A percentile compares a stretch with the other conserved stretches of the same genome.
Evolutionary conservation across 2,113 vertebrate species (phyloP).

Genomic region (Dermatemys mawii): DNA sequence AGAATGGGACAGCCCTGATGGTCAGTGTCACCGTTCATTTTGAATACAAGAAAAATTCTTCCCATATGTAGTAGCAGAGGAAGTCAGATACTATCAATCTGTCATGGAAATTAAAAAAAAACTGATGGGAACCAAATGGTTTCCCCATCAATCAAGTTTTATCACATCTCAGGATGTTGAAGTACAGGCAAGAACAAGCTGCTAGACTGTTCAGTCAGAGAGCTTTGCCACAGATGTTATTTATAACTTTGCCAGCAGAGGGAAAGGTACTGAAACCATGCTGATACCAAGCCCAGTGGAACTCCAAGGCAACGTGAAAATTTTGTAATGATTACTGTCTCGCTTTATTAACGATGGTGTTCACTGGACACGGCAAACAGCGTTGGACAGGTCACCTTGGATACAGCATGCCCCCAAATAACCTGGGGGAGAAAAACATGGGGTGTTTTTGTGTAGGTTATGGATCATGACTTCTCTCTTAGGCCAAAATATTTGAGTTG

Average conservation of each 20-base stretch:
- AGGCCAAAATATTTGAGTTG: not conserved
- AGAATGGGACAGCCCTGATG: not conserved
- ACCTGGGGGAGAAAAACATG: not conserved
- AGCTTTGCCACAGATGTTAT: not conserved
- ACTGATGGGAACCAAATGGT: not conserved
- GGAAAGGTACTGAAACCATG: not conserved
- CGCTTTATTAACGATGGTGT: not conserved
- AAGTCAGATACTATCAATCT: not conserved
- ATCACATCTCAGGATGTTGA: not conserved
- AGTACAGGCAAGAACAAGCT: not conserved
- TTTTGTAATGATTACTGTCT: not conserved
- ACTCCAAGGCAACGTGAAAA: not conserved
- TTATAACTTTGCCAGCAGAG: not conserved
- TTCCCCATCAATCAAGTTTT: not conserved
- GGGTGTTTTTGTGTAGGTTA: not conserved
- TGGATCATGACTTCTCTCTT: fast-evolving
- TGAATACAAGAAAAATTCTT: not conserved
- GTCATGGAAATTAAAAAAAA: not conserved
- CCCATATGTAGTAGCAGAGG: not conserved
- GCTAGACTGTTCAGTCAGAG: not conserved
- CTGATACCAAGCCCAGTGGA: not conserved
- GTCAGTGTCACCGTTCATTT: not conserved
- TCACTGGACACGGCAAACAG: not conserved
- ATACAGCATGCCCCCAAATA: not conserved
- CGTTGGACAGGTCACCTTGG: not conserved